Conservation (phyloP, 2,797 vertebrate genomes). For the Micropoecilia bifurca region DNA sequence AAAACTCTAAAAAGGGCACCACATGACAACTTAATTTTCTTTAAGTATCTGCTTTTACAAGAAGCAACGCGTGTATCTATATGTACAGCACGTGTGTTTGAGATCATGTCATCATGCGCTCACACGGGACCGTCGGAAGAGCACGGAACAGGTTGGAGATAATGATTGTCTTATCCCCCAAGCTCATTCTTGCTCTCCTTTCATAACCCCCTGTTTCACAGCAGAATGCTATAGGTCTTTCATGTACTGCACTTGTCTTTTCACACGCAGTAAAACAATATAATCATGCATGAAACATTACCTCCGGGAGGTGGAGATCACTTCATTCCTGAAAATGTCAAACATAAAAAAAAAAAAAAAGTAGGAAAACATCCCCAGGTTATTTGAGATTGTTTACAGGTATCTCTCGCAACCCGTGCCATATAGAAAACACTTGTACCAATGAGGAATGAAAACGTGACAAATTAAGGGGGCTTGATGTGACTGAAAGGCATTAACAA, state of each 20-base stretch:
- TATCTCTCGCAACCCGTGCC: slow-evolving; percentile 51
- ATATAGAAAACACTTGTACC: slow-evolving; percentile 55
- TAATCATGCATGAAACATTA: slow-evolving; percentile 80
- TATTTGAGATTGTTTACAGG: slow-evolving; percentile 78
- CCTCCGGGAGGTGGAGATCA: slow-evolving; percentile 74
- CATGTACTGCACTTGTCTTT: slow-evolving; percentile 76
- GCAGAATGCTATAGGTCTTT: slow-evolving; percentile 79
- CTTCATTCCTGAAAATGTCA: slow-evolving; percentile 71
- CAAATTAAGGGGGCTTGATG: slow-evolving; percentile 59
- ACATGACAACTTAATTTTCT: neutral
- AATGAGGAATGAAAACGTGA: slow-evolving; percentile 68
- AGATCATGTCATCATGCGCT: slow-evolving; percentile 34
- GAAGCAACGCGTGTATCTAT: slow-evolving; percentile 25
- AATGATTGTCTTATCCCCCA: slow-evolving; percentile 74
- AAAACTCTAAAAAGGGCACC: slow-evolving; percentile 2
- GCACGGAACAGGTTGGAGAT: slow-evolving; percentile 71
- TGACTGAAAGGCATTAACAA: slow-evolving; percentile 54
- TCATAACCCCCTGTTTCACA: slow-evolving; percentile 68
- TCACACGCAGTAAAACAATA: slow-evolving; percentile 79
- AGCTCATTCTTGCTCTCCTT: slow-evolving; percentile 70
- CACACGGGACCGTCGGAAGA: slow-evolving; percentile 63
- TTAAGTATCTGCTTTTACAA: neutral
- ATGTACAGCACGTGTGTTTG: slow-evolving; percentile 33
- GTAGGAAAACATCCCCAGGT: slow-evolving; percentile 77
- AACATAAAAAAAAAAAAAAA: slow-evolving; percentile 43